Evolutionary conservation across 2,797 vertebrate genomes (phyloP).

Genomic region (Centroberyx gerrardi): DNA sequence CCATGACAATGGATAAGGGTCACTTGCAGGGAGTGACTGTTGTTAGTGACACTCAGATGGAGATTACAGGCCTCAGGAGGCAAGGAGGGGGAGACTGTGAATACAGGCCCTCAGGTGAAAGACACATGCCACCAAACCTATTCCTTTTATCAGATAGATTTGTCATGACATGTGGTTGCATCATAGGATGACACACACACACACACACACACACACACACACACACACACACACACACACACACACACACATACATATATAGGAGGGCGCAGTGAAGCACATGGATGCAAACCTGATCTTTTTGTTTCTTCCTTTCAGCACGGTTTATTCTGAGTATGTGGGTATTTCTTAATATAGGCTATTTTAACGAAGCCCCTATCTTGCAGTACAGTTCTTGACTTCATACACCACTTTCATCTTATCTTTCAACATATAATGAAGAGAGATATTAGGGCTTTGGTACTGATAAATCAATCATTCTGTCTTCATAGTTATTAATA

Average conservation of each 20-base stretch:
- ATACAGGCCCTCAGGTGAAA: conserved; percentile 7
- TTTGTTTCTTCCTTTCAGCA: conserved; percentile 36
- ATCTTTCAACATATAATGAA: conserved; percentile 68
- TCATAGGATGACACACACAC: conserved; percentile 6
- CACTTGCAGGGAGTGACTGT: conserved; percentile 22
- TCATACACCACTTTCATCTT: conserved; percentile 67
- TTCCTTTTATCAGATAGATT: conserved; percentile 14
- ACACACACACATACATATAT: neutral
- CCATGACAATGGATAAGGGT: conserved; percentile 26
- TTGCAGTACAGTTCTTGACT: conserved; percentile 37
- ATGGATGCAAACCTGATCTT: conserved; percentile 12
- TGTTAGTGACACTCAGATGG: conserved; percentile 35
- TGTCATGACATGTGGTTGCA: conserved; percentile 36
- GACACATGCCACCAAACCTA: conserved; percentile 20
- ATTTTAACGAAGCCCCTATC: conserved; percentile 30
- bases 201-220: conserved; percentile 1
- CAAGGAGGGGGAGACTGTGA: neutral
- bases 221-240: conserved; percentile 1
- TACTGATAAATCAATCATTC: conserved; percentile 73
- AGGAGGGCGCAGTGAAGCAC: neutral
- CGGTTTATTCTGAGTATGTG: conserved; percentile 34
- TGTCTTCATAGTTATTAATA: conserved; percentile 66
- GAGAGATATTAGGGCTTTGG: conserved; percentile 54
- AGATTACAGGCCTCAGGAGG: conserved; percentile 19
- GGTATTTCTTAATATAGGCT: conserved; percentile 53